Conservation (phyloP, 2,888 invertebrate genomes). For the Halictus quadricinctus region DNA sequence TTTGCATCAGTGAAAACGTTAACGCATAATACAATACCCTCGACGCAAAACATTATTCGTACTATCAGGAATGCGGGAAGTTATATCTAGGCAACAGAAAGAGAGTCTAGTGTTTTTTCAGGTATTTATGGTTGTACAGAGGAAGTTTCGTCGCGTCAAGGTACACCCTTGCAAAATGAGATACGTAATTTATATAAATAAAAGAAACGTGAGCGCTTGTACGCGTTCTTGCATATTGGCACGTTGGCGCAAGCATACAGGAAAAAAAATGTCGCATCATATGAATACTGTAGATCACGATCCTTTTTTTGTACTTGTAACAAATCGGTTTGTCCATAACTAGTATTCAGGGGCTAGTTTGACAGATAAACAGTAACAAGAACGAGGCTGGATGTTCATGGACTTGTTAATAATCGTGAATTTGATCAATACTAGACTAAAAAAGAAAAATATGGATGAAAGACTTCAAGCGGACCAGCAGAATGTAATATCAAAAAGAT, state of each 20-base stretch:
- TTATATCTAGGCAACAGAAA: background rate
- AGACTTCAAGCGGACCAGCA: slow-evolving; percentile 61
- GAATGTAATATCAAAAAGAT: slow-evolving; percentile 45
- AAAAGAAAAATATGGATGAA: slow-evolving; percentile 34
- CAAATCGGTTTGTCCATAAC: slow-evolving; percentile 55
- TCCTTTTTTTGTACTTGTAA: slow-evolving; percentile 67
- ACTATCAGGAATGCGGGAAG: background rate
- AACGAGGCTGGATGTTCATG: slow-evolving; percentile 53
- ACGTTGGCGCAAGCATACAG: slow-evolving; percentile 40
- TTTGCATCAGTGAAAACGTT: slow-evolving; percentile 78
- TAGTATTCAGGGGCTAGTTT: slow-evolving; percentile 51
- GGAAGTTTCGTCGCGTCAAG: slow-evolving; percentile 11
- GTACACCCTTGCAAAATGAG: slow-evolving; percentile 69
- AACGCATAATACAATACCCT: slow-evolving; percentile 75
- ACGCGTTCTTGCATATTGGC: slow-evolving; percentile 62
- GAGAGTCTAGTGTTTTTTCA: slow-evolving; percentile 8
- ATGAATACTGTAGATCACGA: slow-evolving; percentile 60
- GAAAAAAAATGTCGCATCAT: slow-evolving; percentile 47
- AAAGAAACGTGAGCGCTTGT: slow-evolving; percentile 50
- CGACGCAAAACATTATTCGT: slow-evolving; percentile 6
- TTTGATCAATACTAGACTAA: slow-evolving; percentile 42
- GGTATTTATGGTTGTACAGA: slow-evolving; percentile 13
- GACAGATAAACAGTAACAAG: slow-evolving; percentile 50
- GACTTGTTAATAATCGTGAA: slow-evolving; percentile 59
- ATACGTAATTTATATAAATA: slow-evolving; percentile 66